phyloP scores from a whole-genome alignment of 2,113 vertebrate species.

The Notarius lentiginosus region DNA sequence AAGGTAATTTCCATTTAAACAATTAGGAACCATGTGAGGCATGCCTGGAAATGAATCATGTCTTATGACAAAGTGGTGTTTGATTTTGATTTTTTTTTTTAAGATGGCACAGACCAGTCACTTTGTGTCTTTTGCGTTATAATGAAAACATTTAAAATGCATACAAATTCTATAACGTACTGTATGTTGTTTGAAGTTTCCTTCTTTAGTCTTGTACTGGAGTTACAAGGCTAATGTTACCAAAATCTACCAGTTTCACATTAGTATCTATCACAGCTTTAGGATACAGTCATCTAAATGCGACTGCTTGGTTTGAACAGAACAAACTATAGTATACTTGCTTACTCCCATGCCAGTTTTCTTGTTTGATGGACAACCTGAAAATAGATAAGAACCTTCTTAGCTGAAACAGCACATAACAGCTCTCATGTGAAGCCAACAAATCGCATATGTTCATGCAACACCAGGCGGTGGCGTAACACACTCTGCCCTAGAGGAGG shows the following conservation, averaged over 20 bases:
- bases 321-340: background rate
- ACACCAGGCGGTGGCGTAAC: background rate
- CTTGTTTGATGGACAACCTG: background rate
- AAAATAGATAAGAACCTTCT: background rate
- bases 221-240: background rate
- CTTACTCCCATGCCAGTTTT: background rate
- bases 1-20: background rate
- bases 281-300: background rate
- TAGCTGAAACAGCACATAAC: background rate
- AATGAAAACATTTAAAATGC: background rate
- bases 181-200: background rate
- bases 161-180: background rate
- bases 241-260: background rate
- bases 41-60: background rate
- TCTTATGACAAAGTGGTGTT: background rate
- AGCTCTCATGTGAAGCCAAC: background rate
- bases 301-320: background rate
- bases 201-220: background rate
- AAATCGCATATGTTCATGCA: background rate
- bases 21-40: background rate
- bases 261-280: background rate
- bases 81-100: background rate
- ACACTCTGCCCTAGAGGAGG: background rate
- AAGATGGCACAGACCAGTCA: background rate
- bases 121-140: background rate